These are phyloP conservation scores for Alauda arvensis DNA, from an alignment of 2,797 vertebrate genomes.

Conservation along the genomic window DNA sequence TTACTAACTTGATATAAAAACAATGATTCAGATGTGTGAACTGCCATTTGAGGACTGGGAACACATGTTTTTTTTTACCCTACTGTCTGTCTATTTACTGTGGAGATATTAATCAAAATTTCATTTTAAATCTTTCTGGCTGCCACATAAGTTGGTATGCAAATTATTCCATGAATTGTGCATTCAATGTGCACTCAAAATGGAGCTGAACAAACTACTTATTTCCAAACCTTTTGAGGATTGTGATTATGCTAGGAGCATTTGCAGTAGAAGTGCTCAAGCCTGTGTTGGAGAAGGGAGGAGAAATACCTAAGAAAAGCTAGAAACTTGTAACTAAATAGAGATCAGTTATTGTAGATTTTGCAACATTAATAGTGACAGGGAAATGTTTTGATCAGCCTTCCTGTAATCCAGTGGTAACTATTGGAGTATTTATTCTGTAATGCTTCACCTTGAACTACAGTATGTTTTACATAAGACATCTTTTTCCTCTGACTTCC, in stretches of 20 bases:
- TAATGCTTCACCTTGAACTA: background rate
- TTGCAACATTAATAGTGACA: background rate
- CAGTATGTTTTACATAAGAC: background rate
- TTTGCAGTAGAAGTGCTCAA: background rate
- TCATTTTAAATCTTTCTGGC: background rate
- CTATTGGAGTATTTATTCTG: background rate
- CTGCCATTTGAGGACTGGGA: background rate
- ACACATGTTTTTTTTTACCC: background rate
- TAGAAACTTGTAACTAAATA: background rate
- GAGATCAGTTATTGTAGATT: background rate
- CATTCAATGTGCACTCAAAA: background rate
- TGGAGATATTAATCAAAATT: background rate
- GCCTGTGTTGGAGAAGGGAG: background rate
- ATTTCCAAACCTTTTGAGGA: background rate
- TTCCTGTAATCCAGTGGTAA: background rate
- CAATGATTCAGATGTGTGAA: background rate
- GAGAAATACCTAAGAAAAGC: background rate
- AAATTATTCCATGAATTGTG: conserved; percentile 2
- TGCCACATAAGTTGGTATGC: background rate
- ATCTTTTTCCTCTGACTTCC: background rate
- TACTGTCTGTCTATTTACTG: background rate
- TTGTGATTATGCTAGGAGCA: background rate
- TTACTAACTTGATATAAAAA: background rate
- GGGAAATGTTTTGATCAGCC: background rate
- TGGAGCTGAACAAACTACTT: background rate